Evolutionary conservation across 2,888 invertebrate genomes (phyloP).

Genomic region (Apotomis capreana): DNA sequence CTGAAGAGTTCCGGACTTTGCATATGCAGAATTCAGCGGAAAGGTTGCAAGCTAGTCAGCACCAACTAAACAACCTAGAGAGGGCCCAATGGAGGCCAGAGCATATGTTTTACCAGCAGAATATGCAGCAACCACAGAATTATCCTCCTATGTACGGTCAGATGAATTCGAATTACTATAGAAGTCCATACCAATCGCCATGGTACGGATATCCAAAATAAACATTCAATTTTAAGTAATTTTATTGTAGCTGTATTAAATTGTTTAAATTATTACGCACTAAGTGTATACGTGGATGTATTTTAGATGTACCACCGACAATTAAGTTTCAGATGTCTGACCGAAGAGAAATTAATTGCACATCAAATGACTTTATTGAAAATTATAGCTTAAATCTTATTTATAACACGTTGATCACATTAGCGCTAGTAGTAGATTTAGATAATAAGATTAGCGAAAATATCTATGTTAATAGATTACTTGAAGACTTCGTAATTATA

Average conservation of each 20-base stretch:
- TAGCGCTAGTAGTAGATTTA: constrained; percentile 18
- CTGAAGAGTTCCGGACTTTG: constrained; percentile 63
- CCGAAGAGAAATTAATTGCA: neutral
- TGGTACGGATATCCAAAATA: constrained; percentile 71
- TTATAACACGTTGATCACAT: constrained; percentile 22
- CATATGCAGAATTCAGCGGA: constrained; percentile 23
- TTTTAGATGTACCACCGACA: constrained; percentile 14
- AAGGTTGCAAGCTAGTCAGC: constrained; percentile 43
- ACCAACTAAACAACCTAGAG: constrained; percentile 42
- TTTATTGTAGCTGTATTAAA: constrained; percentile 42
- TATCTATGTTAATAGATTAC: constrained; percentile 34
- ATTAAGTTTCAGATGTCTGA: constrained; percentile 12
- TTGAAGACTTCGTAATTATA: constrained; percentile 38
- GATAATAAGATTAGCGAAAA: constrained; percentile 29
- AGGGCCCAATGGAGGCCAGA: constrained; percentile 60
- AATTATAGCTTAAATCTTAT: constrained; percentile 15
- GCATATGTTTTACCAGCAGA: constrained; percentile 51
- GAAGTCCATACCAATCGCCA: constrained; percentile 71
- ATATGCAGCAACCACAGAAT: constrained; percentile 49
- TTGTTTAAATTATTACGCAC: constrained; percentile 24
- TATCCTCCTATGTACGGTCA: constrained; percentile 58
- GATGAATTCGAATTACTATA: constrained; percentile 62
- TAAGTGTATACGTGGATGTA: constrained; percentile 8
- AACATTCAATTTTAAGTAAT: constrained; percentile 50
- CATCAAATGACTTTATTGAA: neutral